Evolutionary conservation across 2,888 invertebrate genomes (phyloP).

Genomic region (Chrysolina haemoptera): DNA sequence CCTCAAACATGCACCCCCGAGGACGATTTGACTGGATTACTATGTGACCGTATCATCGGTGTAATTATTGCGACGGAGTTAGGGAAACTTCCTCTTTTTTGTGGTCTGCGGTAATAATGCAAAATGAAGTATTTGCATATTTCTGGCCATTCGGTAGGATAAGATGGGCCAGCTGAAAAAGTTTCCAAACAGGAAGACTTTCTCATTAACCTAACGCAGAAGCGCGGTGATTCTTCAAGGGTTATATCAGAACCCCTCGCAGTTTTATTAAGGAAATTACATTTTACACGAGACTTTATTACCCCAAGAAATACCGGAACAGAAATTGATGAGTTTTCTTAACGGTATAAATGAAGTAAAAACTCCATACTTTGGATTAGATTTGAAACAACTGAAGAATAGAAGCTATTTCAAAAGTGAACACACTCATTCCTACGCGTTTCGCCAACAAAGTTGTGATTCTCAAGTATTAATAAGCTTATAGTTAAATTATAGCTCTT

Average conservation of each 20-base stretch:
- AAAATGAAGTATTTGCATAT: conserved; percentile 6
- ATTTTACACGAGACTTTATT: conserved; percentile 7
- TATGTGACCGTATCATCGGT: background rate
- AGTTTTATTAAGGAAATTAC: conserved; percentile 10
- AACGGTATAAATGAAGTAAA: background rate
- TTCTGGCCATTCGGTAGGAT: background rate
- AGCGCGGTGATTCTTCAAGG: conserved; percentile 1
- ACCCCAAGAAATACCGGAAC: background rate
- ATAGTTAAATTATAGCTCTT: no score
- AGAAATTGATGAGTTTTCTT: conserved; percentile 7
- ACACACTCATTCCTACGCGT: no score
- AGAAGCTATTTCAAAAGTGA: background rate
- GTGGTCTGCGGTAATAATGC: background rate
- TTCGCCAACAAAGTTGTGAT: no score
- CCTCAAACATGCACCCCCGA: no score
- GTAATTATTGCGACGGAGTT: background rate
- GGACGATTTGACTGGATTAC: background rate
- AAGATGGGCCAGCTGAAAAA: background rate
- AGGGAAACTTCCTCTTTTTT: background rate
- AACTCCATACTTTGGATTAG: background rate
- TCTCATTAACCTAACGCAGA: conserved; percentile 8
- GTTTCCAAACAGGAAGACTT: conserved; percentile 10
- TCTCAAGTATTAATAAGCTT: no score
- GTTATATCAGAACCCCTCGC: conserved; percentile 6
- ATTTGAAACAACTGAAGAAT: background rate